phyloP scores from a whole-genome alignment of 2,888 invertebrate genomes.

The Campopleginae sp. region DNA sequence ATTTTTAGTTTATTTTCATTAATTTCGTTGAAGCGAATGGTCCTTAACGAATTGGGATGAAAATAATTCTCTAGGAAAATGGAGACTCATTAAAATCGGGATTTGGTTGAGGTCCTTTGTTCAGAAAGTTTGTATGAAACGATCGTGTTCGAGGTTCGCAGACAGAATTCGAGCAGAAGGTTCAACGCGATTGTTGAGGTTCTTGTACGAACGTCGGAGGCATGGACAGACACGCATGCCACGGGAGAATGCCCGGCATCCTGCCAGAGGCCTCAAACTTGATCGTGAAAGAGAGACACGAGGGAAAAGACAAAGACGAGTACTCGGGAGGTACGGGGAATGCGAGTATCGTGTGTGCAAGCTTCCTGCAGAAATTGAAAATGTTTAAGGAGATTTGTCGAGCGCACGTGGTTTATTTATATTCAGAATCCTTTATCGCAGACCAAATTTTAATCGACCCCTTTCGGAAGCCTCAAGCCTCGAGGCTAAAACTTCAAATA shows the following conservation, averaged over 20 bases:
- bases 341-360: neutral
- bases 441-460: neutral
- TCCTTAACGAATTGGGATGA: constrained; percentile 2
- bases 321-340: constrained; percentile 8
- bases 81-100: neutral
- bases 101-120: constrained; percentile 71
- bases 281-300: constrained; percentile 62
- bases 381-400: neutral
- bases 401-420: neutral
- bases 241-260: constrained; percentile 58
- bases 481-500: neutral
- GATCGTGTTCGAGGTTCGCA: constrained; percentile 5
- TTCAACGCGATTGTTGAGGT: constrained; percentile 54
- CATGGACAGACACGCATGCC: constrained; percentile 55
- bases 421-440: neutral
- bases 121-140: constrained; percentile 58
- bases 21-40: neutral
- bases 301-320: constrained; percentile 40
- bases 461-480: neutral
- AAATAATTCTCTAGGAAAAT: neutral
- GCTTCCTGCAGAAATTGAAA: constrained; percentile 2
- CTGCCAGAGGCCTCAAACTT: constrained; percentile 67
- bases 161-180: constrained; percentile 22
- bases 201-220: constrained; percentile 26
- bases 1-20: constrained; percentile 18